These are phyloP conservation scores for Pollicipes pollicipes DNA, from an alignment of 1,140 invertebrate species.

Conservation along the genomic window DNA sequence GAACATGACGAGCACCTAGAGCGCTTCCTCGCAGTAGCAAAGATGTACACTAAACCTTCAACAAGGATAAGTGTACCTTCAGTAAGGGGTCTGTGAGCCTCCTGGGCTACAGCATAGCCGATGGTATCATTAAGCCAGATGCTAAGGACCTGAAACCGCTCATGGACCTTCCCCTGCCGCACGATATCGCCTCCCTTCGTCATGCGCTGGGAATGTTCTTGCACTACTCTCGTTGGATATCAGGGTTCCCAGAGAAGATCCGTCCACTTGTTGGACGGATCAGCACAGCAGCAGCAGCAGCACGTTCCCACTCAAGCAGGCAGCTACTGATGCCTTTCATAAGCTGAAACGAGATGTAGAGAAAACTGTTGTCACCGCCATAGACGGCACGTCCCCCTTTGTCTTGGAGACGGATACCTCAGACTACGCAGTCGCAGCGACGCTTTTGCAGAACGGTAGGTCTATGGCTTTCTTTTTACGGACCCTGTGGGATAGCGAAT, in stretches of 20 bases:
- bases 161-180: conserved; percentile 11
- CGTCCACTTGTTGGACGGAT: too few relatives aligned
- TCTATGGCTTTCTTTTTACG: conserved; percentile 16
- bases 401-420: conserved; percentile 13
- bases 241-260: background rate
- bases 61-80: conserved; percentile 4
- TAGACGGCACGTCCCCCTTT: conserved; percentile 5
- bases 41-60: conserved; percentile 3
- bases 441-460: conserved; percentile 11
- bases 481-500: conserved; percentile 7
- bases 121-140: conserved; percentile 11
- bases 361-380: background rate
- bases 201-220: conserved; percentile 9
- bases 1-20: conserved; percentile 2
- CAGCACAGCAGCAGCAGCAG: background rate
- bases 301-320: conserved; percentile 1
- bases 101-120: conserved; percentile 9
- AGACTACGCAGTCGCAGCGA: conserved; percentile 17
- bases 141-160: conserved; percentile 10
- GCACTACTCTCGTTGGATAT: conserved; percentile 13
- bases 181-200: conserved; percentile 7
- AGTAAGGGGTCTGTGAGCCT: background rate
- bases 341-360: conserved; percentile 11
- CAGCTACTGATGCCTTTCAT: conserved; percentile 1
- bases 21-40: background rate